These are phyloP conservation scores for Whitmania pigra DNA, from an alignment of 1,140 invertebrate species.

Conservation along the genomic window DNA sequence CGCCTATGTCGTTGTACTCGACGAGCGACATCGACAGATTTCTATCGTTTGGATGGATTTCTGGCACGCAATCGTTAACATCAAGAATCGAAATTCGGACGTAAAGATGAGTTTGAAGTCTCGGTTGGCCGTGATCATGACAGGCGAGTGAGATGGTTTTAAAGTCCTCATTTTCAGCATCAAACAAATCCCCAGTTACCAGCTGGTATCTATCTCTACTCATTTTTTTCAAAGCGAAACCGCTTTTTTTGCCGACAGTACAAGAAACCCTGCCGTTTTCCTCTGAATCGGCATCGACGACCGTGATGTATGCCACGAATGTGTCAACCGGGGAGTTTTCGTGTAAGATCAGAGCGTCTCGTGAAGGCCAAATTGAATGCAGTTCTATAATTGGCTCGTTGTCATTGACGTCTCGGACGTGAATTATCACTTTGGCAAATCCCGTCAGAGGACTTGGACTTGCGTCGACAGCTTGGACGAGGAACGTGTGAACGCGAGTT, in stretches of 20 bases:
- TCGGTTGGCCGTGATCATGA: slow-evolving; percentile 14
- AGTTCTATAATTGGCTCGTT: slow-evolving; percentile 29
- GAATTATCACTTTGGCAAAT: slow-evolving; percentile 40
- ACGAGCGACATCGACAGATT: slow-evolving; percentile 57
- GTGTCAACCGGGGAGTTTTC: slow-evolving; percentile 20
- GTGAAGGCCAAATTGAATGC: slow-evolving; percentile 3
- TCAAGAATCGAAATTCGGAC: slow-evolving; percentile 18
- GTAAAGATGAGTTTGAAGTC: slow-evolving; percentile 5
- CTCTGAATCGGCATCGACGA: slow-evolving; percentile 15
- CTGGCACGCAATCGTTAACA: slow-evolving; percentile 22
- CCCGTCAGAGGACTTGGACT: slow-evolving; percentile 16
- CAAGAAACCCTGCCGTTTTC: slow-evolving; percentile 17
- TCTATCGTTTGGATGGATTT: slow-evolving; percentile 6
- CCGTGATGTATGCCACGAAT: slow-evolving; percentile 22
- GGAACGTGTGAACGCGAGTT: slow-evolving; percentile 7
- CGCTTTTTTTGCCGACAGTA: slow-evolving; percentile 9
- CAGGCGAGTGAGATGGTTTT: slow-evolving; percentile 16
- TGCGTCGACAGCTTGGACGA: slow-evolving; percentile 19
- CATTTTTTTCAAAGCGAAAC: slow-evolving; percentile 16
- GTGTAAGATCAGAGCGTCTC: too few relatives aligned
- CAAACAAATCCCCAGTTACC: slow-evolving; percentile 12
- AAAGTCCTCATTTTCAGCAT: slow-evolving; percentile 12
- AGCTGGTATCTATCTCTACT: slow-evolving; percentile 17
- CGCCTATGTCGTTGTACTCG: slow-evolving; percentile 59
- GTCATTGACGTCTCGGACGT: slow-evolving; percentile 44